phyloP scores from a whole-genome alignment of 2,113 vertebrate genomes.

The Gymnogyps californianus region DNA sequence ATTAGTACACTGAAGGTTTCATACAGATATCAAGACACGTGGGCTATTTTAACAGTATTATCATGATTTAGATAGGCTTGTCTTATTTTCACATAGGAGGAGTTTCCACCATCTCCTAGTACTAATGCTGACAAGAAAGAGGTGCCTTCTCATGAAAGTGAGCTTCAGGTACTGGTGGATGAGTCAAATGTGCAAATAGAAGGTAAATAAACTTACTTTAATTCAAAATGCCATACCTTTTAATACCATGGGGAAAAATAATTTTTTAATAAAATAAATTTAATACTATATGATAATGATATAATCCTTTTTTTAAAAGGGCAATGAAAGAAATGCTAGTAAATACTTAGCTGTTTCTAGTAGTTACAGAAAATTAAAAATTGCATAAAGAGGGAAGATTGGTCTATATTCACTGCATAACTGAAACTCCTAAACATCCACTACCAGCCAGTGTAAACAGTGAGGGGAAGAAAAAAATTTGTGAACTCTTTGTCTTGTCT shows the following conservation, averaged over 20 bases:
- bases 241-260: neutral
- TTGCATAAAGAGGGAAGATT: neutral
- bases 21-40: fast-evolving
- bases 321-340: neutral
- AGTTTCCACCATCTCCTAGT: neutral
- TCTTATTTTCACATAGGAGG: constrained; percentile 18
- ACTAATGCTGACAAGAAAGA: constrained; percentile 4
- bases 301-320: neutral
- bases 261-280: neutral
- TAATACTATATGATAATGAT: neutral
- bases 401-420: neutral
- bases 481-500: neutral
- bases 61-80: neutral
- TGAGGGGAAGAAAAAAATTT: fast-evolving
- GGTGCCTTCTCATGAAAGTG: neutral
- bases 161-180: neutral
- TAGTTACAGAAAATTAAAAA: neutral
- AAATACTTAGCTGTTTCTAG: neutral
- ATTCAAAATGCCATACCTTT: neutral
- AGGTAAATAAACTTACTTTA: constrained; percentile 47
- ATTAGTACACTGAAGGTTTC: neutral
- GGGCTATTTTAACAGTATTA: neutral
- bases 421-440: neutral
- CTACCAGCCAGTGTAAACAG: neutral
- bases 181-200: neutral